Evolutionary conservation across 2,113 vertebrate genomes (phyloP).

Genomic region (Chitala chitala): DNA sequence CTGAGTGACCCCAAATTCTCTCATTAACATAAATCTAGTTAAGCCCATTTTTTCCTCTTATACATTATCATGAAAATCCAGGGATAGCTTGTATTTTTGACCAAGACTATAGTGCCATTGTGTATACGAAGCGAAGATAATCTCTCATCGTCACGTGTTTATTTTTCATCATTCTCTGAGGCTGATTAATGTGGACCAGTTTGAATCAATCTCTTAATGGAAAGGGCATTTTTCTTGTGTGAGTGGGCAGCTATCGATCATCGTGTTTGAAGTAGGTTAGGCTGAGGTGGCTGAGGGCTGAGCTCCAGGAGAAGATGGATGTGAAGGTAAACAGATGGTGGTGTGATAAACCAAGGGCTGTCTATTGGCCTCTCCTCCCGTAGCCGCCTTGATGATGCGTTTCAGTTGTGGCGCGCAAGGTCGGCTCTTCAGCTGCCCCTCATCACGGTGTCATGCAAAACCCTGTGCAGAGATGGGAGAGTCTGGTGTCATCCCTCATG

Average conservation of each 20-base stretch:
- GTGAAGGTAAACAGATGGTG: not conserved
- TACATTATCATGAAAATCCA: too few species aligned
- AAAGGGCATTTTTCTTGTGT: not conserved
- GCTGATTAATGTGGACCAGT: not conserved
- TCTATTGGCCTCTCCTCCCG: not conserved
- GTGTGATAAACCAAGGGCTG: not conserved
- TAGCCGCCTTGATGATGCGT: not conserved
- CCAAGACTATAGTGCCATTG: not conserved
- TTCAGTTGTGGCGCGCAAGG: not conserved
- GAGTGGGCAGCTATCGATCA: not conserved
- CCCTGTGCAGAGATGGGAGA: not conserved
- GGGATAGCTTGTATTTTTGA: not conserved
- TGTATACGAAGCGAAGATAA: not conserved
- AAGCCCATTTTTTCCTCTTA: too few species aligned
- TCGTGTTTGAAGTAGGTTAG: not conserved
- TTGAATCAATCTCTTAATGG: not conserved
- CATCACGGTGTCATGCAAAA: constrained; percentile 2
- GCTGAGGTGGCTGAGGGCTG: not conserved
- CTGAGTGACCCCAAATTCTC: too few species aligned
- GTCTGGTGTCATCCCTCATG: not conserved
- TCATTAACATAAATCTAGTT: too few species aligned
- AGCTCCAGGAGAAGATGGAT: not conserved
- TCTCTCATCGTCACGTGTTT: not conserved
- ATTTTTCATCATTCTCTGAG: not conserved
- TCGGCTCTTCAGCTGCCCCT: constrained; percentile 8